Evolutionary conservation across 1,140 invertebrate species (phyloP).

Genomic region (Trachelipus rathkii): DNA sequence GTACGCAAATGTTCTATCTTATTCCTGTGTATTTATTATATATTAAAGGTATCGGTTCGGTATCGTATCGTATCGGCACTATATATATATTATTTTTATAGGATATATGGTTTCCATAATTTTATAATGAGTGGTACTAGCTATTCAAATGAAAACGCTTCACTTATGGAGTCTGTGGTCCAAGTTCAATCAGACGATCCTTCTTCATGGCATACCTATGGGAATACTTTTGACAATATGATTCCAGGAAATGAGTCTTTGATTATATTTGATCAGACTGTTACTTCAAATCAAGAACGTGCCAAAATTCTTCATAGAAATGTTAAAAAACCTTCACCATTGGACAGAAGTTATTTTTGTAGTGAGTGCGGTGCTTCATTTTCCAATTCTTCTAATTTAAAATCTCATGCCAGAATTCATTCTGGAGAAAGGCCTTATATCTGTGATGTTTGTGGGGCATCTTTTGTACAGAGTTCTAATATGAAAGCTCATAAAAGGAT

Average conservation of each 20-base stretch:
- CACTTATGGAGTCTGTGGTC: not conserved
- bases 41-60: too few relatives aligned
- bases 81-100: too few relatives aligned
- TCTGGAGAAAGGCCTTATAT: constrained; percentile 50
- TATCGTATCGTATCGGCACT: too few relatives aligned
- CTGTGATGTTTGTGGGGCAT: constrained; percentile 44
- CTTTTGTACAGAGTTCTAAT: constrained; percentile 65
- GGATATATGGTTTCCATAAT: too few relatives aligned
- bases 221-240: not conserved
- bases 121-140: too few relatives aligned
- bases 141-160: not conserved
- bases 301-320: not conserved
- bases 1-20: too few relatives aligned
- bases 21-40: too few relatives aligned
- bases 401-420: constrained; percentile 45
- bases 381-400: constrained; percentile 49
- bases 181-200: not conserved
- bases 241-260: not conserved
- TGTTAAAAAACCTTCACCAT: not conserved
- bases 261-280: not conserved
- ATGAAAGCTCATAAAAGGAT: constrained; percentile 59
- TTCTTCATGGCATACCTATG: not conserved
- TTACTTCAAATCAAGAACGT: not conserved
- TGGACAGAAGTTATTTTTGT: constrained; percentile 35
- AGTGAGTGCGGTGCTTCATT: constrained; percentile 45